Conservation (phyloP, 2,888 invertebrate genomes). For the Encarsia formosa region DNA sequence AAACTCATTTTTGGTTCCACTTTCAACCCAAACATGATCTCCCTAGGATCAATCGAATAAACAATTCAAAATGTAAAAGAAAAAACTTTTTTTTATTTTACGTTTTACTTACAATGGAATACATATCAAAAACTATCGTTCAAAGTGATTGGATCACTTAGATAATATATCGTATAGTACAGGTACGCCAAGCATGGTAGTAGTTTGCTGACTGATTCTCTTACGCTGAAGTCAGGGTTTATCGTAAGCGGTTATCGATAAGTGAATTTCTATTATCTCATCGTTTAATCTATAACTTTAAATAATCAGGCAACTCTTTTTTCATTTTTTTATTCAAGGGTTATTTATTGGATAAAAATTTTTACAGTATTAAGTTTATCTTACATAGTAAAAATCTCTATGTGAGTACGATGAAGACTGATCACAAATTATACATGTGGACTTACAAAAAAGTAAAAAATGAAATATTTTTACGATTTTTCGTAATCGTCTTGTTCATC, state of each 20-base stretch:
- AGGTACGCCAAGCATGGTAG: conserved; percentile 5
- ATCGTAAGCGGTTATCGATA: conserved; percentile 16
- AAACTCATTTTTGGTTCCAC: conserved; percentile 67
- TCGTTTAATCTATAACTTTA: conserved; percentile 4
- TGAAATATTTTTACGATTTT: no score
- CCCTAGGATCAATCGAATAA: conserved; percentile 56
- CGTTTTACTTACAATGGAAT: conserved; percentile 8
- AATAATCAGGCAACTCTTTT: no score
- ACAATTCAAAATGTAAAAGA: no score
- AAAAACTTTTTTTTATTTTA: no score
- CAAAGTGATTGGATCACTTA: background rate
- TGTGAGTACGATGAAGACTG: no score
- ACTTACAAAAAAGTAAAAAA: no score
- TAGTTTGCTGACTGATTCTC: conserved; percentile 2
- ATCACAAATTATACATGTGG: no score
- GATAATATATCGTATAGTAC: background rate
- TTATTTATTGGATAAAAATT: no score
- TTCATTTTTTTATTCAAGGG: no score
- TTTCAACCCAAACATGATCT: conserved; percentile 87
- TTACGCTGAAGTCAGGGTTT: conserved; percentile 4
- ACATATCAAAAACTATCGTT: background rate
- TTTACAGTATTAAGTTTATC: no score
- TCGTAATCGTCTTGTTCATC: no score
- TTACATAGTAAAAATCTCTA: no score
- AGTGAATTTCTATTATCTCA: conserved; percentile 13